Conservation (phyloP, 1,140 invertebrate genomes). For the Oryctes rhinoceros region DNA sequence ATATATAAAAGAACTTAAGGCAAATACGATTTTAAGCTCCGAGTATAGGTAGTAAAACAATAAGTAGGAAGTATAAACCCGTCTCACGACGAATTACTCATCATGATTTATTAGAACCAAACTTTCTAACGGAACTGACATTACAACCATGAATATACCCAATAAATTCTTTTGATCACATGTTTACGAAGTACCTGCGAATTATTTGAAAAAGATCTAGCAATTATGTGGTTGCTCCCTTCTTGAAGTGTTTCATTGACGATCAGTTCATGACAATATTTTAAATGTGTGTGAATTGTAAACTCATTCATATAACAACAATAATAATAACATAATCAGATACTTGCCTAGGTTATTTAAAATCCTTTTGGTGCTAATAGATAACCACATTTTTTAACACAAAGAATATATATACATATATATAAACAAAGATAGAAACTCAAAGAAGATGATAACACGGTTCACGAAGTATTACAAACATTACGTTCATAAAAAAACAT, state of each 20-base stretch:
- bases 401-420: not conserved
- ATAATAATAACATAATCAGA: not conserved
- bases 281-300: too few relatives aligned
- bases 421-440: not conserved
- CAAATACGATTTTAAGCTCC: too few relatives aligned
- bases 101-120: not conserved
- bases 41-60: not conserved
- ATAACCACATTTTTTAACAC: conserved; percentile 4
- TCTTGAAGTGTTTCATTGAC: too few relatives aligned
- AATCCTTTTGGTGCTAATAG: not conserved
- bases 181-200: not conserved
- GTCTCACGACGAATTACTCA: conserved; percentile 25
- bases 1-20: too few relatives aligned
- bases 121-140: conserved; percentile 26
- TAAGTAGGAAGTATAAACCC: conserved; percentile 11
- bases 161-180: not conserved
- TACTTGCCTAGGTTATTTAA: conserved; percentile 19
- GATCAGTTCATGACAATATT: too few relatives aligned
- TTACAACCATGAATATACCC: not conserved
- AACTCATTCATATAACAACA: too few relatives aligned
- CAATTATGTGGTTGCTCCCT: too few relatives aligned
- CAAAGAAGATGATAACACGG: not conserved
- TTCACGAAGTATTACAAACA: conserved; percentile 9
- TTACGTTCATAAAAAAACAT: conserved; percentile 8
- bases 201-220: too few relatives aligned